Percentiles rank a stretch among this genome's conserved stretches.
Evolutionary conservation across 2,797 vertebrate genomes (phyloP).

Genomic region (Melanotaenia maccullochi): DNA sequence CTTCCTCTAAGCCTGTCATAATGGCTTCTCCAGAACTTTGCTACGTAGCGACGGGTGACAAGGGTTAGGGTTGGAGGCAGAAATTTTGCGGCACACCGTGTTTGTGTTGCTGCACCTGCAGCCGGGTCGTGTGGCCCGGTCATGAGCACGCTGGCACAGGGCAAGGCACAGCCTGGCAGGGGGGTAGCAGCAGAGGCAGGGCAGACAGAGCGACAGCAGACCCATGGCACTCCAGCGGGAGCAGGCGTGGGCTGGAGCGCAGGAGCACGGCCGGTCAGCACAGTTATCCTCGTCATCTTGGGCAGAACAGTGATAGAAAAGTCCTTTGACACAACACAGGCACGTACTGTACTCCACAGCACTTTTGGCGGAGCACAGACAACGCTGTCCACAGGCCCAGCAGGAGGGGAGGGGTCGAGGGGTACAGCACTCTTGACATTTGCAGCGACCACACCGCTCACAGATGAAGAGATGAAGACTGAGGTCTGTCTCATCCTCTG

Average conservation of each 20-base stretch:
- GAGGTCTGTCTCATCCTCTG: conserved; percentile 72
- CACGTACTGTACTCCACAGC: conserved; percentile 94
- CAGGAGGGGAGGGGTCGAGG: conserved; percentile 92
- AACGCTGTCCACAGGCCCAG: conserved; percentile 94
- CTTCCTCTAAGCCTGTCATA: conserved; percentile 84
- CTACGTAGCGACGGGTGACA: conserved; percentile 83
- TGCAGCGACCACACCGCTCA: conserved; percentile 94
- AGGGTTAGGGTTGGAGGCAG: conserved; percentile 80
- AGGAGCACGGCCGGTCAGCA: conserved; percentile 95
- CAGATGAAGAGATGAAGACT: conserved; percentile 90
- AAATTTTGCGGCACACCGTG: conserved; percentile 96
- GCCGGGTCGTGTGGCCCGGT: conserved; percentile 90
- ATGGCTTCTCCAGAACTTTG: conserved; percentile 92
- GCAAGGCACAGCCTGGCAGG: conserved; percentile 94
- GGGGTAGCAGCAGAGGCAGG: conserved; percentile 99
- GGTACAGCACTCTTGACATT: conserved; percentile 90
- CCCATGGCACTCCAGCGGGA: conserved; percentile 94
- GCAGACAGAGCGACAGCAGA: conserved; percentile 90
- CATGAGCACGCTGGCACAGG: conserved; percentile 91
- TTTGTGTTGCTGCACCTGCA: conserved; percentile 97
- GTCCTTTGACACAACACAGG: conserved; percentile 94
- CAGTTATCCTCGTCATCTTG: conserved; percentile 95
- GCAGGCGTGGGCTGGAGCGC: conserved; percentile 86
- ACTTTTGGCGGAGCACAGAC: conserved; percentile 92
- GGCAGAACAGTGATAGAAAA: conserved; percentile 97